Base-by-base conservation (phyloP, 1,140 invertebrate genomes). In the Drosophila littoralis region DNA sequence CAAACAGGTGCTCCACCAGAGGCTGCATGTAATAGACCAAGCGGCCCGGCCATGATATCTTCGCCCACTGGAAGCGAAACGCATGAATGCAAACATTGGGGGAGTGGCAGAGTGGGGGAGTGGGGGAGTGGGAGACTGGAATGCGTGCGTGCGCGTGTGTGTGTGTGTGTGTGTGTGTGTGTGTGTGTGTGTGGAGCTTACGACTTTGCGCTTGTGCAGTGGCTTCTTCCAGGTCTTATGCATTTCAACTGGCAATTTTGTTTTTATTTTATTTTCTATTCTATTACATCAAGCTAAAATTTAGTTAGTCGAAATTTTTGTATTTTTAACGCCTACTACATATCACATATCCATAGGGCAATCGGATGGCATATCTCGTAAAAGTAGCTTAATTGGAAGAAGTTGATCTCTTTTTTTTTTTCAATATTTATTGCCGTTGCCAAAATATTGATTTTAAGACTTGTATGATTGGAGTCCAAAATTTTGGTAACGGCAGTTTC, bases 21-120 rank as follows among this genome's bases (percentile, higher is more conserved):
- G 84, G 84, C 38, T 89, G 77, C 84, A 89, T 84, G 6, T 89
- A 88, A 52, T 88, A 89, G 5, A 89, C 54, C 22, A 89, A 6
- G 35, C 75, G 82, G 6, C 77, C 75, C 2, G 64, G 6, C 54
- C 38, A 61, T 1, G 81, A 80, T 7, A 78, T 40, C 0, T 33
- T 58, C 2, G 55, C 2, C 84, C 84, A 88, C 84, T 88, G 33
- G 4, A 42, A 40, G 9, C n/a, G 17, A n/a, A 17, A 36, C 1
- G 13, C 7, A 8, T 33, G 6, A 9, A 1, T 33, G 6, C 6
- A 1, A n/a, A 17, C 13, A 7, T n/a, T 8, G 4, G 0, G 4
- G 4, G 22, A 28, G 22, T 28, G 22, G 13, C 4, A 4, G 4
- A 9, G 1, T 35, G 4, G 1, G n/a, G 6, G 9, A 45, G 8